phyloP scores from a whole-genome alignment of 1,140 invertebrate species.

The Elymnias hypermnestra region DNA sequence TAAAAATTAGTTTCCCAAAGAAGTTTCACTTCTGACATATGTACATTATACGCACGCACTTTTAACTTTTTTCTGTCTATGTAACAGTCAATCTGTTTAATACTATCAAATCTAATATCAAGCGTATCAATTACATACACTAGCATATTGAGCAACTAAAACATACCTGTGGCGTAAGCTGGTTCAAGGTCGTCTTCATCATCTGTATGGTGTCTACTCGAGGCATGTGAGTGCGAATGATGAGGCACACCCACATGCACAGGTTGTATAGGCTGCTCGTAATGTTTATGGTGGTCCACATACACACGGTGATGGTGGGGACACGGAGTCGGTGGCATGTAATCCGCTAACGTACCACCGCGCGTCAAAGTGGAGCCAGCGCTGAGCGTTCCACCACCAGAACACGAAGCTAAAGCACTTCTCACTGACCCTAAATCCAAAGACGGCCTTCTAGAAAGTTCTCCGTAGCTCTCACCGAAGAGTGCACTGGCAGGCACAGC shows the following conservation, averaged over 20 bases:
- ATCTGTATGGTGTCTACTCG: conserved; percentile 62
- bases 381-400: conserved; percentile 60
- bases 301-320: conserved; percentile 71
- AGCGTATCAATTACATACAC: no score
- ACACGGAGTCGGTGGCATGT: conserved; percentile 67
- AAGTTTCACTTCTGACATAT: no score
- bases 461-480: conserved; percentile 64
- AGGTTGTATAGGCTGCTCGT: conserved; percentile 67
- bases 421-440: conserved; percentile 65
- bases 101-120: no score
- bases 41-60: no score
- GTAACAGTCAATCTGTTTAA: no score
- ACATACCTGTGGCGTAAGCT: conserved; percentile 71
- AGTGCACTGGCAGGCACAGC: conserved; percentile 63
- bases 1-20: no score
- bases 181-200: conserved; percentile 73
- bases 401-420: conserved; percentile 67
- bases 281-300: conserved; percentile 71
- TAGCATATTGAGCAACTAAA: no score
- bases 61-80: no score
- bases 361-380: conserved; percentile 64
- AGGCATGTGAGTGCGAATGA: conserved; percentile 60
- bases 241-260: conserved; percentile 60
- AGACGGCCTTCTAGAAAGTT: conserved; percentile 58
- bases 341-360: conserved; percentile 59